Conservation (phyloP, 1,140 invertebrate species). For the Batillaria attramentaria region DNA sequence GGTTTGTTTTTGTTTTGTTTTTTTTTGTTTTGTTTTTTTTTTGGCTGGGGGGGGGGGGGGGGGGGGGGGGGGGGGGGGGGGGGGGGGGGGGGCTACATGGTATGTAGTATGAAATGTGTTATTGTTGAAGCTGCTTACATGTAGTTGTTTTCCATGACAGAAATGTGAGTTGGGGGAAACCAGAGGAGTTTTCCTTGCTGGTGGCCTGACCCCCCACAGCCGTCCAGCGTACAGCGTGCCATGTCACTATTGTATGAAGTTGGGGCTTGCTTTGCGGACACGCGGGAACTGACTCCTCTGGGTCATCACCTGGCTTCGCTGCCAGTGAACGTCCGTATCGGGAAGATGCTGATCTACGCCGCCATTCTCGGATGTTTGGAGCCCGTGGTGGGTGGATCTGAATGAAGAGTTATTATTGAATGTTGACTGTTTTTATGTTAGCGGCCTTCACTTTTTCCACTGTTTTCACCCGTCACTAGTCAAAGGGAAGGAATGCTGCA, state of each 20-base stretch:
- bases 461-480: no score
- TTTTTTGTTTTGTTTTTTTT: no score
- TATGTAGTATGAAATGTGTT: no score
- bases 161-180: slow-evolving; percentile 65
- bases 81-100: no score
- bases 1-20: no score
- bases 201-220: slow-evolving; percentile 61
- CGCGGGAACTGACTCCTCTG: slow-evolving; percentile 81
- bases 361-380: slow-evolving; percentile 68
- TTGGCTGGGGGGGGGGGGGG: no score
- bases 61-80: no score
- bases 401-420: no score
- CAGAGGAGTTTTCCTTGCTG: slow-evolving; percentile 60
- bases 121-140: no score
- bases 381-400: slow-evolving; percentile 65
- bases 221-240: slow-evolving; percentile 53
- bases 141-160: slow-evolving; percentile 49
- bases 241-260: slow-evolving; percentile 63
- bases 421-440: no score
- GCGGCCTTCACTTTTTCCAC: no score
- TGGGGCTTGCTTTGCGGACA: slow-evolving; percentile 58
- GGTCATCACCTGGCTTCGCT: slow-evolving; percentile 89
- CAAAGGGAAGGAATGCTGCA: no score
- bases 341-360: slow-evolving; percentile 91
- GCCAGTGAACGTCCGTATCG: slow-evolving; percentile 94